Evolutionary conservation across 1,140 invertebrate genomes (phyloP), one percentile per base, ranked within the genome.

Genomic region (Ostrea denselamellosa): DNA sequence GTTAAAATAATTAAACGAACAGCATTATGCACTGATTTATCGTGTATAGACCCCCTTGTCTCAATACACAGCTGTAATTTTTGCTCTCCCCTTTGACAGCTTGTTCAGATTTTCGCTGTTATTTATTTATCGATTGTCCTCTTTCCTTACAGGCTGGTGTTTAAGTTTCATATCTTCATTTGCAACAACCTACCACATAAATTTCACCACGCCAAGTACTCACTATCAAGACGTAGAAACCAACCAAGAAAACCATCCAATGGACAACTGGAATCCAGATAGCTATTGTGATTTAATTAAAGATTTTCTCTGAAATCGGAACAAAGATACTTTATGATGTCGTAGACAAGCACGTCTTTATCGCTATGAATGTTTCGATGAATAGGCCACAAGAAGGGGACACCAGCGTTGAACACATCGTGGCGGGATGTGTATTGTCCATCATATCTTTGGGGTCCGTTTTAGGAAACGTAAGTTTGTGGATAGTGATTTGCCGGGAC

Each of bases 401-500:
- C 7, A 34, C 8, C 28, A 83, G 3, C 14, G 8, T 8, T 52
- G 82, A 25, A 22, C 19, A 52, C 17, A n/a, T 83, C 12, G 44
- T 90, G 1, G 91, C 91, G 83, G 90, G 87, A 81, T 28, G 19
- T 1, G 9, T 92, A 25, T 84, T 93, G n/a, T 14, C 51, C 0
- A 19, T 91, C 2, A 91, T 93, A 25, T 88, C 88, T 22, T 4
- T 91, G 12, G 82, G 90, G 17, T 88, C 91, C 19, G 77, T 91
- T 9, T n/a, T 86, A 0, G 91, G 90, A 44, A 93, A 93, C 81
- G 58, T 89, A 0, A 89, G 87, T 8, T 85, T 93, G 83, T 93
- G 91, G 91, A 56, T 90, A 8, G 88, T 93, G 17, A 89, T 93
- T 17, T 87, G 87, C 82, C 58, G 86, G 54, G 34, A 68, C 22